phyloP scores from a whole-genome alignment of 1,140 invertebrate species.

The Zophobas atratus region DNA sequence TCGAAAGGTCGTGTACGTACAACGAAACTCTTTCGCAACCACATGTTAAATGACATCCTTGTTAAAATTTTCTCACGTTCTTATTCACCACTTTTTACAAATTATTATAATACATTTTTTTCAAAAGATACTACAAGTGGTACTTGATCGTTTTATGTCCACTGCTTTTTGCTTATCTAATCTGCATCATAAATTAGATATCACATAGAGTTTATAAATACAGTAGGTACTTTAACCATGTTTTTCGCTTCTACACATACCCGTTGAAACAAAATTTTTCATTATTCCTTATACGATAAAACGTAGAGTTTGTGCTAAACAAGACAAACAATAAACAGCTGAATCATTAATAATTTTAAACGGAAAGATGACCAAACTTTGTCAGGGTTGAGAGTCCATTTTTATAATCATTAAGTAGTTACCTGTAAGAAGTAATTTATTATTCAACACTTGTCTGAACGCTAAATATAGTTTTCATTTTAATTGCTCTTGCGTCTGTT shows the following conservation, averaged over 20 bases:
- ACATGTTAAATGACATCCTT: constrained; percentile 42
- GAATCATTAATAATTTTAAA: background rate
- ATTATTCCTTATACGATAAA: no score
- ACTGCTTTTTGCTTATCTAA: no score
- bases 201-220: no score
- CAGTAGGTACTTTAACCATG: no score
- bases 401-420: background rate
- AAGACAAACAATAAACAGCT: no score
- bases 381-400: background rate
- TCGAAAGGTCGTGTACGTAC: constrained; percentile 32
- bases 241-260: no score
- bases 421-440: background rate
- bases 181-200: no score
- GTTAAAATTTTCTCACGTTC: constrained; percentile 39
- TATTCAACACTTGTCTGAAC: background rate
- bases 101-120: background rate
- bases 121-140: background rate
- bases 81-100: constrained; percentile 27
- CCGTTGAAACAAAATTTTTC: no score
- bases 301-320: no score
- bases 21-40: constrained; percentile 38
- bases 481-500: background rate
- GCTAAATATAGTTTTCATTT: background rate
- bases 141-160: no score
- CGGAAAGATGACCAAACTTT: background rate